Base-by-base conservation (phyloP, 2,797 vertebrate species). In the Dermochelys coriacea region DNA sequence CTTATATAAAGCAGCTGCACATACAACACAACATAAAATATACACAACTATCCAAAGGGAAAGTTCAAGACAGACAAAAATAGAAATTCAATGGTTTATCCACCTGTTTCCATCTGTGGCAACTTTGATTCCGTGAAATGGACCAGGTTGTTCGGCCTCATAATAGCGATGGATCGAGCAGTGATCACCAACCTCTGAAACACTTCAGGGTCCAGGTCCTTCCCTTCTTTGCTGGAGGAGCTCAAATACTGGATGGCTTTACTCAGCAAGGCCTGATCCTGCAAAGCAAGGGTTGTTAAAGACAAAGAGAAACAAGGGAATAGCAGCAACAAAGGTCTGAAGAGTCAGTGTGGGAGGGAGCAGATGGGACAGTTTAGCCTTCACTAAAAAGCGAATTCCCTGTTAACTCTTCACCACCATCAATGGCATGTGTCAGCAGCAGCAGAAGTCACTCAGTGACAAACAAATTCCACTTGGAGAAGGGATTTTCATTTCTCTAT, bases 111-210 rank as follows among this genome's bases (percentile, higher is more conserved):
- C 86, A 97, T 94, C 74, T 98, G 98, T 15, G 98, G 97, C 81
- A 98, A 97, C 96, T 99, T 99, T 74, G 98, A 98, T 95, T 99
- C 99, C 0, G 99, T 99, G 93, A 99, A 99, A 97, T 99, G 99
- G 90, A 99, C 99, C 88, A 99, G 98, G 97, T 99, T 99, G 98
- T 98, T 99, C 80, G 99, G 99, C 94, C 99, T 99, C 99, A 99
- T 99, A 96, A 99, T 99, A 74, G 99, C 99, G 85, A 99, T 99
- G 97, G 99, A 99, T 61, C 99, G 99, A 71, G 99, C 99, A 1
- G 99, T 99, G 97, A 99, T 99, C 82, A 99, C 99, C 81, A 99
- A 98, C 79, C 99, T 99, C 98, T 99, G 99, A 97, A 99, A 99
- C 4, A 99, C 99, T 89, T 99, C 99, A 0, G 99, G 99, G 96